Percentiles rank a stretch among this genome's conserved stretches.
phyloP scores from a whole-genome alignment of 1,140 invertebrate species.

The Zaprionus ghesquierei region DNA sequence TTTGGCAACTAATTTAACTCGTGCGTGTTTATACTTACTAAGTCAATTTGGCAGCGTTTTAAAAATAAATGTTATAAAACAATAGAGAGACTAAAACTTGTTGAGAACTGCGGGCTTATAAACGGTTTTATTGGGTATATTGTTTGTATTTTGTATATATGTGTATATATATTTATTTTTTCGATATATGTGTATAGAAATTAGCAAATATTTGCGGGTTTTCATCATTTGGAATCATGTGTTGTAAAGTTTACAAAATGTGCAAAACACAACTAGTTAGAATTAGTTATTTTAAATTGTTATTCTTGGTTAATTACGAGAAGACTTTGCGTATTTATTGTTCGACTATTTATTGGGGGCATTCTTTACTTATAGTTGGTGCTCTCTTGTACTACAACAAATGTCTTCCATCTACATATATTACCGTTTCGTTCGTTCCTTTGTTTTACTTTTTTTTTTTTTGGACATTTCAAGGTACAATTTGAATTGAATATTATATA shows the following conservation, averaged over 20 bases:
- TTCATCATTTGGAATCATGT: conserved; percentile 42
- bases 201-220: conserved; percentile 50
- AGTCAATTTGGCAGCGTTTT: conserved; percentile 9
- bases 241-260: conserved; percentile 80
- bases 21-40: background rate
- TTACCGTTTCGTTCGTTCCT: conserved; percentile 5
- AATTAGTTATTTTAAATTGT: conserved; percentile 46
- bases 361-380: conserved; percentile 35
- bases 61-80: conserved; percentile 47
- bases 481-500: conserved; percentile 52
- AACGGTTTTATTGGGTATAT: conserved; percentile 76
- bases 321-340: conserved; percentile 50
- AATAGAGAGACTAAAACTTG: conserved; percentile 5
- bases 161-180: conserved; percentile 30
- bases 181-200: conserved; percentile 50
- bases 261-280: conserved; percentile 77
- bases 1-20: background rate
- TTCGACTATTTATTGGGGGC: conserved; percentile 48
- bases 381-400: conserved; percentile 37
- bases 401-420: conserved; percentile 6
- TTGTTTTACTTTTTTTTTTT: too few relatives aligned
- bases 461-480: conserved; percentile 65
- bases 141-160: conserved; percentile 56
- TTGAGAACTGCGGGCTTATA: conserved; percentile 57
- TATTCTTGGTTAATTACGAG: conserved; percentile 42